Conservation (phyloP, 2,797 vertebrate genomes). For the Gobio occitaniae region DNA sequence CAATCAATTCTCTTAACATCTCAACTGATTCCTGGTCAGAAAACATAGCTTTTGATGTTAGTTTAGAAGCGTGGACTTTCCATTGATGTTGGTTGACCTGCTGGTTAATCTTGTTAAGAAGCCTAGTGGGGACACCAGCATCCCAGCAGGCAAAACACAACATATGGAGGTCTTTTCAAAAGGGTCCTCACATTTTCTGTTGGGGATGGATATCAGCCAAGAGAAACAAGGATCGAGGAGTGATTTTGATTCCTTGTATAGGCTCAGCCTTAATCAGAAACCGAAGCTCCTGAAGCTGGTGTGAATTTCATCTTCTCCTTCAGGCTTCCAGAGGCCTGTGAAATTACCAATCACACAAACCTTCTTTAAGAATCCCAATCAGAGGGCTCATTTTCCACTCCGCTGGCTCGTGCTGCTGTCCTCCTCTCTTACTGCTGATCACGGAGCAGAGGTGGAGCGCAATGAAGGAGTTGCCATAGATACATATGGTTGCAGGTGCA, state of each 20-base stretch:
- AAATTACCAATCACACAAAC: constrained; percentile 75
- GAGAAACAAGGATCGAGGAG: constrained; percentile 13
- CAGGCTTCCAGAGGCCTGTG: constrained; percentile 60
- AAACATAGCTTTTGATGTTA: background rate
- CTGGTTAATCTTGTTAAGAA: constrained; percentile 6
- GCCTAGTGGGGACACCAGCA: background rate
- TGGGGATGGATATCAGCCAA: background rate
- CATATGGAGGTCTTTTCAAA: background rate
- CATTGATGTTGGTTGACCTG: background rate
- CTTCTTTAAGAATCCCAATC: constrained; percentile 78
- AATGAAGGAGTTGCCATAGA: constrained; percentile 66
- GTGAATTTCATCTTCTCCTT: constrained; percentile 42
- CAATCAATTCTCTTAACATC: background rate
- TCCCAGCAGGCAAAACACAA: constrained; percentile 1
- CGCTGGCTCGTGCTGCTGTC: constrained; percentile 62
- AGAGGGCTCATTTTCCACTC: constrained; percentile 79
- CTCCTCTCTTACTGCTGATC: constrained; percentile 58
- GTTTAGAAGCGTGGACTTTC: background rate
- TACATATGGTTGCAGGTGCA: constrained; percentile 67
- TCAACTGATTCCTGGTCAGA: background rate
- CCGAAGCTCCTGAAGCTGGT: constrained; percentile 47
- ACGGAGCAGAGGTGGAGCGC: constrained; percentile 66
- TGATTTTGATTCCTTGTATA: constrained; percentile 16
- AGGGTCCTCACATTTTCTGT: background rate
- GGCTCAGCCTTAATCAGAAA: constrained; percentile 55